Evolutionary conservation across 2,888 invertebrate species (phyloP), one percentile per base, ranked within the genome.

Genomic region (Archaeoteleia sp.): DNA sequence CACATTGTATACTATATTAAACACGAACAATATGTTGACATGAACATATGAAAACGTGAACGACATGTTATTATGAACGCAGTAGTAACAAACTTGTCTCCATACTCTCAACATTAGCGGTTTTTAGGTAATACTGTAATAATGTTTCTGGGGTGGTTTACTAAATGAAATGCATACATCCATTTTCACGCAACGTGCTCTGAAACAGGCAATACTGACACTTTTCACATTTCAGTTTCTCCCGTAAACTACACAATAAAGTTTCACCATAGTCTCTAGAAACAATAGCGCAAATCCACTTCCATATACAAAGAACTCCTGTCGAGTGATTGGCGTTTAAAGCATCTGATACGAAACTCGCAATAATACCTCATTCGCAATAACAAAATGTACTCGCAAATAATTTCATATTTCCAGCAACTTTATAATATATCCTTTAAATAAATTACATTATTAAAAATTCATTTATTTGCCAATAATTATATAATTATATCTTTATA

Each of bases 191-290:
- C 23, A 7, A 10, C 43, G 35, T 23, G 25, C 10, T 1, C 17
- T 3, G 12, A 45, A 46, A 48, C 46, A 12, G 37, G 32, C 32
- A 61, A 61, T 61, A 53, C 53, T 61, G 61, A 53, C 61, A 53
- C 53, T 61, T 49, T 49, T 53, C 39, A 49, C 37, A 29, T 39
- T 53, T 45, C 39, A 61, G 14, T 42, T 61, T 45, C 61, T 46
- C 53, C 53, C 39, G 20, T 60, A 30, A 45, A 40, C 27, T 32
- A 30, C 29, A 61, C 61, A 61, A 61, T 61, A 61, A 61, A 32
- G 61, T 45, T 30, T 46, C 53, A 45, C 37, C 10, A 40, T 25
- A 32, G 53, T 17, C 15, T 9, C 10, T 10, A 15, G 30, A 23
- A 37, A 61, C 53, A 61, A 61, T 53, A 27, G 39, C 23, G 32